A percentile compares a stretch with the other conserved stretches of the same genome.
Conservation (phyloP, 92 coral and sea anemone genomes). For the Epizoanthus fatuus region DNA sequence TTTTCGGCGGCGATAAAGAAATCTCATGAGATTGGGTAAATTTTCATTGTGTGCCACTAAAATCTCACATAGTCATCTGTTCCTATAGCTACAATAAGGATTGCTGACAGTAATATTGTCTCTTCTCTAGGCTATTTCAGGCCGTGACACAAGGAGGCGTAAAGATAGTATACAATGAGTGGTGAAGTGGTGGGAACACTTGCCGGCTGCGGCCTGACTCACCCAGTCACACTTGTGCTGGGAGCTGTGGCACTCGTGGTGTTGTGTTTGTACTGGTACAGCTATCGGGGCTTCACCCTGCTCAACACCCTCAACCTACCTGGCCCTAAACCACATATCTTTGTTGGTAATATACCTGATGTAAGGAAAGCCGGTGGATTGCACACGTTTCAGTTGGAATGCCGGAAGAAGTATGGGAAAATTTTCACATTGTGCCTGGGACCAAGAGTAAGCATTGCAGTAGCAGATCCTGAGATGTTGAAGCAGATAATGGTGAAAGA, state of each 20-base stretch:
- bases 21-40: too few species aligned
- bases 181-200: not conserved
- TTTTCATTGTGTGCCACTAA: too few species aligned
- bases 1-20: too few species aligned
- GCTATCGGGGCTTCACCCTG: conserved; percentile 50
- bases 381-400: conserved; percentile 63
- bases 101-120: not conserved
- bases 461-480: conserved; percentile 81
- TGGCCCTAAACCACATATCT: conserved; percentile 76
- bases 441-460: conserved; percentile 55
- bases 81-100: too few species aligned
- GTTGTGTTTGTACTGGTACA: conserved; percentile 58
- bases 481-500: conserved; percentile 81
- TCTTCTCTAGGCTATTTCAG: not conserved
- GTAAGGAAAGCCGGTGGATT: conserved; percentile 67
- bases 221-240: not conserved
- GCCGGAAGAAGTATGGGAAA: conserved; percentile 81
- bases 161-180: too few species aligned
- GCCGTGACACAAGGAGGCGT: not conserved
- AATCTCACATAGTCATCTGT: too few species aligned
- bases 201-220: not conserved
- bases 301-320: conserved; percentile 68
- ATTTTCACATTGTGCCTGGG: conserved; percentile 71
- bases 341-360: conserved; percentile 77
- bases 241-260: not conserved